A percentile compares a stretch with the other conserved stretches of the same genome.
Conservation (phyloP, 2,113 vertebrate genomes). For the Sander vitreus region DNA sequence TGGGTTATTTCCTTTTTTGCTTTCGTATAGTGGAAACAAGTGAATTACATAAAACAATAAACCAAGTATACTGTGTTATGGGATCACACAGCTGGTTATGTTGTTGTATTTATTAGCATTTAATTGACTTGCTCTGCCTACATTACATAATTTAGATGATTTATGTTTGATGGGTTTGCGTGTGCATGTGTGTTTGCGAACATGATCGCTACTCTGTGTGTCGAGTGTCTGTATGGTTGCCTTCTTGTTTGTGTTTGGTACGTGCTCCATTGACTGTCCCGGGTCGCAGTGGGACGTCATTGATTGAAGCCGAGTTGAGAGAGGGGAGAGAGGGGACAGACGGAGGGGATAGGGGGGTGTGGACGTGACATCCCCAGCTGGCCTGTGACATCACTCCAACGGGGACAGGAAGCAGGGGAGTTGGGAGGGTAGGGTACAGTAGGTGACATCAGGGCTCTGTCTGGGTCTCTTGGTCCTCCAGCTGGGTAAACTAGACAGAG, state of each 20-base stretch:
- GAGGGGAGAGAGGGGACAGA: conserved; percentile 44
- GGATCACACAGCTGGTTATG: conserved; percentile 13
- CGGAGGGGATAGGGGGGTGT: conserved; percentile 49
- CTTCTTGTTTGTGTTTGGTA: conserved; percentile 65
- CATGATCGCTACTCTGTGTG: conserved; percentile 1
- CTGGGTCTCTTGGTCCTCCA: conserved; percentile 77
- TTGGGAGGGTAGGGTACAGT: conserved; percentile 73
- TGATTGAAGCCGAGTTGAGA: conserved; percentile 71
- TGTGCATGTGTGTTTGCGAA: conserved; percentile 16
- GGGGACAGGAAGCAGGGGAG: conserved; percentile 81
- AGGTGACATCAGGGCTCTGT: conserved; percentile 81
- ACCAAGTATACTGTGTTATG: conserved; percentile 20
- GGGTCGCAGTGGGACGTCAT: conserved; percentile 70
- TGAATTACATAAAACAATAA: conserved; percentile 50
- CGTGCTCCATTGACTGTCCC: conserved; percentile 81
- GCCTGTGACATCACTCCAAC: conserved; percentile 82
- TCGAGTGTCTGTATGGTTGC: conserved; percentile 15
- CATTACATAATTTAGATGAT: conserved; percentile 24
- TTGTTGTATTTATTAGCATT: conserved; percentile 30
- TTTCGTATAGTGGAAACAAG: conserved; percentile 23
- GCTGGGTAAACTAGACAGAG: conserved; percentile 83
- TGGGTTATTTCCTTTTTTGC: conserved; percentile 11
- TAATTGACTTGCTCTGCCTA: conserved; percentile 10
- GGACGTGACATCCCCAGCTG: conserved; percentile 86
- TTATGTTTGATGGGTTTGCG: conserved; percentile 19